Base-by-base conservation (phyloP, 1,140 invertebrate species). In the Melitaea cinxia region DNA sequence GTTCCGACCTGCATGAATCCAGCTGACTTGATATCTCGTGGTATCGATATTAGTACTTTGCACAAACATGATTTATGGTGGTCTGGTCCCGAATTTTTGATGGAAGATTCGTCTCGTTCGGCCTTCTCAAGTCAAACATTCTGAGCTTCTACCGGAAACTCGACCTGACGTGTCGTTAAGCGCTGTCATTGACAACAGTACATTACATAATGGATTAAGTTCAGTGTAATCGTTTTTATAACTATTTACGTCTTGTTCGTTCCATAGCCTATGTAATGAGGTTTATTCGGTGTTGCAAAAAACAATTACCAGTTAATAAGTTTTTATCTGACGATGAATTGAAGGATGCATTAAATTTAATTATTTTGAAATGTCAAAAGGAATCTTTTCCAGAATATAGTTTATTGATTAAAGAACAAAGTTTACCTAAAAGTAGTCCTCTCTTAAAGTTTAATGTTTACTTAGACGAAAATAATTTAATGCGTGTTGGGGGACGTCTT, bases 171-270 rank as follows among this genome's bases (percentile, higher is more conserved):
- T 52, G 7, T 3, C 49, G 28, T n/a, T n/a, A n/a, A n/a, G n/a
- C n/a, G 28, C 49, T n/a, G 15, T 52, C 9, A 7, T 30, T 30
- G 24, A 28, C 0, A 28, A 56, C 14, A 39, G 56, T 33, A 1
- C 14, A 17, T 54, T n/a, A 5, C n/a, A n/a, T n/a, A 54, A 54
- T 6, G 12, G 30, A 6, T 52, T 68, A 4, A 66, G n/a, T 71
- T 30, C 17, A 68, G 42, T 74, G 70, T 71, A 45, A 54, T 14
- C 47, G 58, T 24, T 73, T 67, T 72, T 72, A 63, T 21, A 75
- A 67, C 62, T 72, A 52, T 42, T 45, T 45, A 24, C 9, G 70
- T 17, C 60, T 70, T 14, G 21, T 39, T 24, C 50, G 73, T 39
- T 15, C 50, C 17, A 1, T 67, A 47, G 66, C 61, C 9, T 67